These are phyloP conservation scores for Drosophila takahashii DNA, from an alignment of 1,140 invertebrate species.

Conservation along the genomic window DNA sequence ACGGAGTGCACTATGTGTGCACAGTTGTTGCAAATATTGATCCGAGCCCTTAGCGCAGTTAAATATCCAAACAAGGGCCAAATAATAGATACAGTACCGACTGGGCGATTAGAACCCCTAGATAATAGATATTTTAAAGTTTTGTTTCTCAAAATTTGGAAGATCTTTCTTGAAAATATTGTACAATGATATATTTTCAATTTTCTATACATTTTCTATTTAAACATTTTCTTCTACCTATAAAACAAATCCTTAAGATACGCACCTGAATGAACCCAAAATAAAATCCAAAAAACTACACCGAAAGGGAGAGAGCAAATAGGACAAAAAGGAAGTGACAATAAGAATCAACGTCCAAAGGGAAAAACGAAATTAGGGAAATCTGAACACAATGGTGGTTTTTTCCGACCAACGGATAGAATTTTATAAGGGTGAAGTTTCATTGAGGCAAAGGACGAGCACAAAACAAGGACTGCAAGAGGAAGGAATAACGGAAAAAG, in stretches of 20 bases:
- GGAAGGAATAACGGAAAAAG: conserved; percentile 7
- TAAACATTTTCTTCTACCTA: background rate
- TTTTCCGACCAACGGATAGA: background rate
- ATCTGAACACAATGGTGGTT: conserved; percentile 29
- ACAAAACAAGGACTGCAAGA: conserved; percentile 11
- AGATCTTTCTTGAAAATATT: too few species aligned
- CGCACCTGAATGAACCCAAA: conserved; percentile 23
- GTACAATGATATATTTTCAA: too few species aligned
- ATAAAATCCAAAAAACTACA: background rate
- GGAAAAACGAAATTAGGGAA: conserved; percentile 14
- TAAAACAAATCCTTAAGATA: conserved; percentile 1
- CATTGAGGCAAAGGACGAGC: conserved; percentile 6
- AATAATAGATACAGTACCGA: background rate
- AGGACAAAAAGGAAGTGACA: conserved; percentile 16
- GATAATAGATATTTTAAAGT: background rate
- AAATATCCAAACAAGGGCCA: conserved; percentile 25
- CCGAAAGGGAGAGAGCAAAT: background rate
- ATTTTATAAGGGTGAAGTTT: conserved; percentile 11
- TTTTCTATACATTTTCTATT: background rate
- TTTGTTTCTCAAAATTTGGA: too few species aligned
- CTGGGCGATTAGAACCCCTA: background rate
- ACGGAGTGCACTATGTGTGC: conserved; percentile 29
- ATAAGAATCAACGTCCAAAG: conserved; percentile 24
- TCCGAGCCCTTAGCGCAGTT: conserved; percentile 17
- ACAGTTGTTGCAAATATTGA: conserved; percentile 42